Base-by-base conservation (phyloP, 30 jellyfish, hydroid and myxozoan species). In the Sanderia malayensis region DNA sequence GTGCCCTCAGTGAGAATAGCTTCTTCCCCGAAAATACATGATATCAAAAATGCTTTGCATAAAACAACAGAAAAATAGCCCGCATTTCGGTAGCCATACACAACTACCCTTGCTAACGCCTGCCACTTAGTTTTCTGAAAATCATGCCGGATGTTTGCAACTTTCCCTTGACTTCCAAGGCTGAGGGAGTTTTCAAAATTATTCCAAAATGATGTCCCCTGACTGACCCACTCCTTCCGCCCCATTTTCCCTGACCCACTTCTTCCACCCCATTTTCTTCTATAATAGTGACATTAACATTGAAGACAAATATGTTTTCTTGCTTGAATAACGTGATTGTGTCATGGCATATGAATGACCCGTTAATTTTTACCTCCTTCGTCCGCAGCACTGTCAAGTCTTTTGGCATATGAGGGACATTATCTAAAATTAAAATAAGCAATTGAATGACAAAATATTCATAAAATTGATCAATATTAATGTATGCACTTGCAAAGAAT, bases 21-120 rank as follows among this genome's bases (percentile, higher is more conserved):
- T 27, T 77, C 82, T 59, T 77, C 84, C 4, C 84, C 84, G 49
- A 71, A 52, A 15, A 71, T 25, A 29, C 72, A 47, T 26, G 61
- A 4, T 46, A 58, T 4, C 18, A 71, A 18, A 29, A 71, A 71
- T 27, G 84, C 74, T 52, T 20, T 19, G 31, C 70, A 26, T 61
- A 70, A 55, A 7, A n/a, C 18, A 4, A 55, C 22, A 61, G 74
- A 61, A 61, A n/a, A 11, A 61, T 61, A 61, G 58, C 55, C 55
- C 24, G 22, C 25, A 17, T 19, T 4, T 4, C 52, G 52, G 13
- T 4, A 37, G 10, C 52, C 52, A 37, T 37, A 37, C 6, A 13
- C 52, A 13, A 37, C 13, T 37, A 37, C 13, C 13, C 52, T 37
- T 37, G 10, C 52, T 4, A 37, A 4, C 10, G 52, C 6, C 10